phyloP scores from a whole-genome alignment of 2,888 invertebrate species.

The Troilus luridus region DNA sequence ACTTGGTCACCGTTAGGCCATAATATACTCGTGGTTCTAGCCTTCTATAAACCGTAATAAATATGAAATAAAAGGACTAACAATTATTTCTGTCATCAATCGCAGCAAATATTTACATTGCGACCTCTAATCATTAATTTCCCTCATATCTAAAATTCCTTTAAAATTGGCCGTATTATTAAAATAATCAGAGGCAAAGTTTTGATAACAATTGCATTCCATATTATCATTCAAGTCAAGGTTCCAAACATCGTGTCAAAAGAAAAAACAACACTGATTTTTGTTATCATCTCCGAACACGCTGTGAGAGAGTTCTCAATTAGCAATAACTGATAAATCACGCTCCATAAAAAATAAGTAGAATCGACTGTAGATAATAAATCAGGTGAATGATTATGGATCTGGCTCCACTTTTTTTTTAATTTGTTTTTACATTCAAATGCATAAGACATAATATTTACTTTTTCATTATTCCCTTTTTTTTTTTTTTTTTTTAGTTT shows the following conservation, averaged over 20 bases:
- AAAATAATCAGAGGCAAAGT: background rate
- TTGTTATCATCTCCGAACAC: background rate
- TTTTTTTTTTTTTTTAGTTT: too few relatives aligned
- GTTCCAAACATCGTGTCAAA: background rate
- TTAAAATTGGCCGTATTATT: background rate
- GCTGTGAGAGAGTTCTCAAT: background rate
- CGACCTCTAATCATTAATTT: background rate
- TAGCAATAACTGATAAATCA: background rate
- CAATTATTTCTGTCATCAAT: too few relatives aligned
- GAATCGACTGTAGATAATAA: background rate
- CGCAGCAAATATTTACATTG: too few relatives aligned
- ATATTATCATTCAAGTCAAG: slow-evolving; percentile 1
- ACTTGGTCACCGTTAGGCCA: background rate
- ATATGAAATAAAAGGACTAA: too few relatives aligned
- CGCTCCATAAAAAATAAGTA: background rate
- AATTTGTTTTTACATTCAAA: too few relatives aligned
- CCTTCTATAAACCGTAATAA: too few relatives aligned
- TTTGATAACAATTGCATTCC: background rate
- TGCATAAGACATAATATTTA: too few relatives aligned
- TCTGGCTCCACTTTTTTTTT: too few relatives aligned
- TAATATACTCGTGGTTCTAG: background rate
- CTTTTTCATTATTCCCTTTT: too few relatives aligned
- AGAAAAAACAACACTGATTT: background rate
- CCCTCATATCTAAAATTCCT: background rate
- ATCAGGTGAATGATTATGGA: background rate